phyloP scores from a whole-genome alignment of 2,888 invertebrate genomes.

The Drosophila borealis region DNA sequence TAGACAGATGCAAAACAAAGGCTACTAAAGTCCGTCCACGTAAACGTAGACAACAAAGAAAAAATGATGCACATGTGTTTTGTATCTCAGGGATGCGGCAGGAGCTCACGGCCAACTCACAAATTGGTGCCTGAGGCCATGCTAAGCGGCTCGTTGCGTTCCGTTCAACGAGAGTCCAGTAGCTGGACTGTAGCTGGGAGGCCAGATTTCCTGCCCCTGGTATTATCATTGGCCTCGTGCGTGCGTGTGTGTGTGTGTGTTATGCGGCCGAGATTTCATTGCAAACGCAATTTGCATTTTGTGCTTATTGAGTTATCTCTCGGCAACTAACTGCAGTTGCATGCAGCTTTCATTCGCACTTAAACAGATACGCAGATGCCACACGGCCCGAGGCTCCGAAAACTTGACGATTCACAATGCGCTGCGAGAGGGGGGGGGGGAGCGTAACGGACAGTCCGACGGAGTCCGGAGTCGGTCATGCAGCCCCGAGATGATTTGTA shows the following conservation, averaged over 20 bases:
- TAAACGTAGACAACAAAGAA: too few relatives aligned
- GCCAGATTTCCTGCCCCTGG: not conserved
- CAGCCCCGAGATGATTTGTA: constrained; percentile 73
- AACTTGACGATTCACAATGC: constrained; percentile 52
- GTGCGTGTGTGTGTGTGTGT: constrained; percentile 17
- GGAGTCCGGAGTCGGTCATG: constrained; percentile 1
- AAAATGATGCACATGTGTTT: not conserved
- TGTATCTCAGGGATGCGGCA: constrained; percentile 17
- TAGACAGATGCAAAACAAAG: too few relatives aligned
- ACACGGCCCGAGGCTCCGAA: constrained; percentile 21
- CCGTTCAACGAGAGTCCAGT: not conserved
- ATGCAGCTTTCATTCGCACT: constrained; percentile 71
- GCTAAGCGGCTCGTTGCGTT: constrained; percentile 1
- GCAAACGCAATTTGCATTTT: constrained; percentile 68
- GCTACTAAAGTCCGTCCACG: too few relatives aligned
- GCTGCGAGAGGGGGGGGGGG: constrained; percentile 18
- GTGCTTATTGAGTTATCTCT: constrained; percentile 76
- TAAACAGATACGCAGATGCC: constrained; percentile 52
- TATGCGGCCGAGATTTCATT: constrained; percentile 54
- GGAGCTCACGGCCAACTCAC: not conserved
- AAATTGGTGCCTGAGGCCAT: constrained; percentile 18
- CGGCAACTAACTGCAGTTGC: constrained; percentile 63
- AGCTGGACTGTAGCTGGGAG: too few relatives aligned
- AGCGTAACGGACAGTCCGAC: constrained; percentile 18
- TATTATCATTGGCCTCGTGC: constrained; percentile 30